Base-by-base conservation (phyloP, 2,113 vertebrate species). In the Microtus montanus region DNA sequence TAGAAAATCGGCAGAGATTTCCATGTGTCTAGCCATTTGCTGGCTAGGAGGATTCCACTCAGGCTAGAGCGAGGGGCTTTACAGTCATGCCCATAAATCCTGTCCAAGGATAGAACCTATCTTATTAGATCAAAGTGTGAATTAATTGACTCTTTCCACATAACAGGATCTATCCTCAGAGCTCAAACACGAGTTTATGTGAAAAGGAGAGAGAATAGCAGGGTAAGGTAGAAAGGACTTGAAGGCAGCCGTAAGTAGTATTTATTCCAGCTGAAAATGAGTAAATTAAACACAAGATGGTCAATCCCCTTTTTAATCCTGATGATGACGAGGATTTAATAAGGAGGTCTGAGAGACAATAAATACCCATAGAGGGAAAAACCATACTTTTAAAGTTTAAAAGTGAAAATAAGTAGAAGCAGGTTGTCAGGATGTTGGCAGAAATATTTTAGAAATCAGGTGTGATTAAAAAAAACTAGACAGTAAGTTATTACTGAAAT, bases 1-100 rank as follows among this genome's bases (percentile, higher is more conserved):
- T 68, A 92, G 64, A 96, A 97, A 96, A 82, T 71, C 63, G 61
- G 93, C 75, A 89, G 93, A 93, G 84, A 92, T 90, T 95, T 96
- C 80, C 84, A 96, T 92, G 78, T 78, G 92, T 85, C 92, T 96
- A 95, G 71, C 68, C 89, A 91, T 74, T 92, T 82, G 84, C 89
- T 96, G 93, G 90, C 84, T 52, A 38, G 84, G 71, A 89, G 80
- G 71, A 87, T 83, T 93, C 88, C 71, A 58, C 15, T 41, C 68
- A 66, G 87, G 75, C 87, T 75, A 64, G 80, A 94, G 80, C 66
- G 54, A 92, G 66, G 94, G 71, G 63, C 44, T 92, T 90, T 22
- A 71, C 92, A 83, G 93, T 71, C 97, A 94, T 89, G 75, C 90
- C 61, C 77, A 85, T 68, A 95, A 97, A 96, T 96, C 95, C 97